Base-by-base conservation (phyloP, 2,888 invertebrate genomes). In the Drosophila meridionalis region DNA sequence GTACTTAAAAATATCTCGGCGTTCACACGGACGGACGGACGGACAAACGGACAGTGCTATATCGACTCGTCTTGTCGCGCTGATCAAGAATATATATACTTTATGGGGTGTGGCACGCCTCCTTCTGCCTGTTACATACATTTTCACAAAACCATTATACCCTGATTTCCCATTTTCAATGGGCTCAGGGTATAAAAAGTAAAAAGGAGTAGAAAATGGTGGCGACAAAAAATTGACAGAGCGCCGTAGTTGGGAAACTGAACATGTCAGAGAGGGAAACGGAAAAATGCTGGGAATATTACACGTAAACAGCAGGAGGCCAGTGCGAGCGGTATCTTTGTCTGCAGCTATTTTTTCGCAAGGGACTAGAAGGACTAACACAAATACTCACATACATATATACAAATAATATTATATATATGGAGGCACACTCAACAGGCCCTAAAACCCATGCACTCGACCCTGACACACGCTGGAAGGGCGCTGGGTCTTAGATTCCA, bases 221-320 rank as follows among this genome's bases (percentile, higher is more conserved):
- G 69, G 45, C 60, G 55, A 58, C 28, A 66, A 63, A 64, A 78
- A 78, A 79, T 79, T 82, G 80, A 83, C 78, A 88, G 56, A 88
- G 58, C 65, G 55, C 66, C 73, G 62, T 72, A 62, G 66, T 70
- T 63, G 76, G 80, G 75, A 88, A 81, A 88, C 83, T 74, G 79
- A 69, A 88, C 88, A 81, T 88, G 85, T 83, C 89, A 76, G 80
- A 66, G 50, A 48, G 43, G 65, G 26, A 56, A 43, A 58, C n/a
- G 67, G 20, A 11, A 43, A 72, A 76, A 65, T 83, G 88, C 75
- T 88, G 88, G 86, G 87, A 85, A 86, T 83, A 83, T 88, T 83
- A 78, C 76, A 78, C 61, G 80, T 74, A 76, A 86, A 76, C 85
- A 89, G 85, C 89, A 76, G 80, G 87, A 89, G 89, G 71, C 84